These are phyloP conservation scores for Cercopithecus mitis DNA, from an alignment of 2,797 vertebrate species.

Conservation along the genomic window DNA sequence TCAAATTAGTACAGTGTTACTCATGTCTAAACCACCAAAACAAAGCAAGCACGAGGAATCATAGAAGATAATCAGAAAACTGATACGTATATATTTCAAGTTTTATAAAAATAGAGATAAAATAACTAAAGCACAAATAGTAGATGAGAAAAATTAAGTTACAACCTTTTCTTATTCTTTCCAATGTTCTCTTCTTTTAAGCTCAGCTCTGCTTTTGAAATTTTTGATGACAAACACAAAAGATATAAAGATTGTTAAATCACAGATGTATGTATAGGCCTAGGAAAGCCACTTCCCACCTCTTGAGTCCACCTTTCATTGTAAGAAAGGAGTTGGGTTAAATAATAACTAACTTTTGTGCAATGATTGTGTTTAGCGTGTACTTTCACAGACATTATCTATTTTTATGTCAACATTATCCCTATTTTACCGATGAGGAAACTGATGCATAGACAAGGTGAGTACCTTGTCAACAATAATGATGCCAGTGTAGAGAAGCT, in stretches of 20 bases:
- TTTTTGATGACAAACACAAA: not conserved
- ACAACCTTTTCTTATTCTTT: not conserved
- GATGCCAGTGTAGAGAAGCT: not conserved
- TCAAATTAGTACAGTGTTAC: slow-evolving; percentile 31
- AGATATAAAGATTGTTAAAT: not conserved
- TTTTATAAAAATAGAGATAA: not conserved
- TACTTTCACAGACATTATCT: not conserved
- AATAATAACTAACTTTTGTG: not conserved
- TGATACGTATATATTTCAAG: not conserved
- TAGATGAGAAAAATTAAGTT: not conserved
- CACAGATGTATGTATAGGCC: not conserved
- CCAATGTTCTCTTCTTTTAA: not conserved
- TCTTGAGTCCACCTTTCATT: not conserved
- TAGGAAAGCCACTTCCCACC: not conserved
- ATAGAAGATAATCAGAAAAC: not conserved
- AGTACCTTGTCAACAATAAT: not conserved
- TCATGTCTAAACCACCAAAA: not conserved
- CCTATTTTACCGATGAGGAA: not conserved
- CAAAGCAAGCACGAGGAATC: not conserved
- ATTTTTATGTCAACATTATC: not conserved
- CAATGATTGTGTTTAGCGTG: not conserved
- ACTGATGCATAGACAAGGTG: not conserved
- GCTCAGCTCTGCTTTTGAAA: not conserved
- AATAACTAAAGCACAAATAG: not conserved
- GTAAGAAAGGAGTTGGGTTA: not conserved